A percentile compares a stretch with the other conserved stretches of the same genome.
phyloP scores from a whole-genome alignment of 2,888 invertebrate species.

The Halictus ligatus region DNA sequence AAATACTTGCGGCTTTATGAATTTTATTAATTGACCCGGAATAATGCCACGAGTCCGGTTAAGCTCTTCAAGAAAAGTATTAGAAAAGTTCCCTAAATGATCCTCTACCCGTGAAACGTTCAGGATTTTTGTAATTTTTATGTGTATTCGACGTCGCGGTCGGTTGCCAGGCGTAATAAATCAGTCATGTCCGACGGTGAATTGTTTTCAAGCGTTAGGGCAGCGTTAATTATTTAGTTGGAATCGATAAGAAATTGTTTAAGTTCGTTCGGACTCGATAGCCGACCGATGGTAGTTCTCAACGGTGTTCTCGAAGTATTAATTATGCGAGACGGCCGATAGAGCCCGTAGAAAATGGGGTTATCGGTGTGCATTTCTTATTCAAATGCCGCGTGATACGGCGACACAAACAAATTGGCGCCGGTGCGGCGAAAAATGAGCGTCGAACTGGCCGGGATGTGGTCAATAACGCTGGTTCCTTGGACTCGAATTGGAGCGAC shows the following conservation, averaged over 20 bases:
- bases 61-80: too few species aligned
- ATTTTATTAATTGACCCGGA: too few species aligned
- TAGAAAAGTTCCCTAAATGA: too few species aligned
- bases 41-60: too few species aligned
- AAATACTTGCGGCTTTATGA: too few species aligned
- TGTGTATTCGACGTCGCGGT: background rate
- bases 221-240: background rate
- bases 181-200: background rate
- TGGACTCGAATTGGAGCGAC: background rate
- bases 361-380: constrained; percentile 13
- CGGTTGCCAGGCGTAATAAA: background rate
- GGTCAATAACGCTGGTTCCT: background rate
- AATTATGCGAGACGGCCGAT: background rate
- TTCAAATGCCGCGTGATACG: constrained; percentile 5
- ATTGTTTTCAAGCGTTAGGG: background rate
- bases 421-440: background rate
- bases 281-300: background rate
- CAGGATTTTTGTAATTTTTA: background rate
- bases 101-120: too few species aligned
- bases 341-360: background rate
- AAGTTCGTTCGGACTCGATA: background rate
- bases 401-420: constrained; percentile 6
- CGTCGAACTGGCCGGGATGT: background rate
- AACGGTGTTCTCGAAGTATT: background rate
- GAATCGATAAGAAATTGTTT: background rate